These are phyloP conservation scores for Sphinx pinastri DNA, from an alignment of 2,888 invertebrate species.

Conservation along the genomic window DNA sequence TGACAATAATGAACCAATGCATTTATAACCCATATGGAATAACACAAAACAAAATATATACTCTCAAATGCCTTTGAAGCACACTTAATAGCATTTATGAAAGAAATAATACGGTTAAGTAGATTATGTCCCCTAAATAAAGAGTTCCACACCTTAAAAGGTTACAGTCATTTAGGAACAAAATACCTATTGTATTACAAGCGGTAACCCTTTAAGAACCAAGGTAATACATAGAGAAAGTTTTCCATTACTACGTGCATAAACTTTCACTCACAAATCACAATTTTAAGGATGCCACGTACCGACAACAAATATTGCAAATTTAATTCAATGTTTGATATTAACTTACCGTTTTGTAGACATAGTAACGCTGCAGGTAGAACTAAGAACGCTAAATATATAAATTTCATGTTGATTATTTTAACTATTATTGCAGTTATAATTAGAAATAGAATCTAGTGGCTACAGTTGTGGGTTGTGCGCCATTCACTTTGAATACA, in stretches of 20 bases:
- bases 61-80: not conserved
- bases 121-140: not conserved
- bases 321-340: conserved; percentile 47
- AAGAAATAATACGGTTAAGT: no score
- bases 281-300: conserved; percentile 73
- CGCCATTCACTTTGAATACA: conserved; percentile 75
- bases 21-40: not conserved
- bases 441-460: conserved; percentile 51
- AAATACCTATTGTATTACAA: not conserved
- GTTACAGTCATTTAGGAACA: not conserved
- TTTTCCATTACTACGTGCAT: not conserved
- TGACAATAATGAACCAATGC: not conserved
- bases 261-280: conserved; percentile 60
- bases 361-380: conserved; percentile 89
- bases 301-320: conserved; percentile 46
- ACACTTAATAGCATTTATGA: not conserved
- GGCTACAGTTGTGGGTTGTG: conserved; percentile 59
- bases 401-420: conserved; percentile 86
- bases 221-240: not conserved
- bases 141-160: not conserved
- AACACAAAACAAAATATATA: not conserved
- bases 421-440: conserved; percentile 46
- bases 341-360: conserved; percentile 89
- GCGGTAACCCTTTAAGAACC: not conserved
- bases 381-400: conserved; percentile 86